Percentiles rank a stretch among this genome's conserved stretches.
Conservation (phyloP, 2,888 invertebrate species). For the Pemphredon lugubris region DNA sequence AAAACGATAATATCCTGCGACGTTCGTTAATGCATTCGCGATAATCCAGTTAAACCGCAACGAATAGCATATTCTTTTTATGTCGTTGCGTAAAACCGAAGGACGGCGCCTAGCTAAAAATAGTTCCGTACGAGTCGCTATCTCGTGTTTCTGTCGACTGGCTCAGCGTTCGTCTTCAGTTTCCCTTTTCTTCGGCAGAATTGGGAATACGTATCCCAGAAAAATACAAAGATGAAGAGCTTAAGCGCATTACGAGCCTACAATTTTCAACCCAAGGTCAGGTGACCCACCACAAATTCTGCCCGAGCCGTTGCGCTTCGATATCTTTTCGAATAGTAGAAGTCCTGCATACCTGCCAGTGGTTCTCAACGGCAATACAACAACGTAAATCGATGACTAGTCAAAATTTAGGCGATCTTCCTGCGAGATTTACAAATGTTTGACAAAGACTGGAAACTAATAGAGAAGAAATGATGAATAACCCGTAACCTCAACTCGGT, state of each 20-base stretch:
- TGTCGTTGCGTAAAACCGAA: constrained; percentile 71
- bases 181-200: constrained; percentile 33
- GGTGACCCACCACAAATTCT: constrained; percentile 38
- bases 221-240: constrained; percentile 20
- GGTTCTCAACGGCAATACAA: constrained; percentile 54
- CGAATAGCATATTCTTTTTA: constrained; percentile 57
- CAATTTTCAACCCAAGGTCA: constrained; percentile 47
- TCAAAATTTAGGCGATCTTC: background rate
- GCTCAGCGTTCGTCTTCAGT: constrained; percentile 38
- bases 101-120: constrained; percentile 75
- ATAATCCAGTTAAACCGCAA: constrained; percentile 37
- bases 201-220: constrained; percentile 12
- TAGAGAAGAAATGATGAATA: no score
- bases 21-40: constrained; percentile 18
- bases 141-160: constrained; percentile 68
- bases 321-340: constrained; percentile 44
- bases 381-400: constrained; percentile 21
- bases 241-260: constrained; percentile 17
- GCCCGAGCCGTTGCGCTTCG: constrained; percentile 31
- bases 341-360: constrained; percentile 60
- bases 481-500: no score
- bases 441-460: no score
- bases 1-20: background rate
- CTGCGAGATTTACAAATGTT: background rate
- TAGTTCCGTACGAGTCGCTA: constrained; percentile 68